Conservation (phyloP, 2,797 vertebrate genomes). For the Toxotes lorentzi region DNA sequence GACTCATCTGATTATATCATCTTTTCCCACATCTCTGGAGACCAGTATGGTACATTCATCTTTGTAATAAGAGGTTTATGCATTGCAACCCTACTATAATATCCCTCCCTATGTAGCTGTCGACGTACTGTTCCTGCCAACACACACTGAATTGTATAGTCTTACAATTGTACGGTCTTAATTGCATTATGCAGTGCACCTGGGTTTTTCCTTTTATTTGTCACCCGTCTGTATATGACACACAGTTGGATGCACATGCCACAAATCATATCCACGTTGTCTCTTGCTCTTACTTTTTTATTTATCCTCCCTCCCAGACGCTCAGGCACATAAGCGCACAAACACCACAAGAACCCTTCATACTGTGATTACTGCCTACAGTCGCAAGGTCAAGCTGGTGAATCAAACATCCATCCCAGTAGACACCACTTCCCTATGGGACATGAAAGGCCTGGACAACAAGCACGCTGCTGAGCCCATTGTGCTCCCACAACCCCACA, state of each 20-base stretch:
- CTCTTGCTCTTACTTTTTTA: not conserved
- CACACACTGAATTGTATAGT: no score
- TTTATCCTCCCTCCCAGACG: conserved; percentile 1
- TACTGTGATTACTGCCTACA: conserved; percentile 48
- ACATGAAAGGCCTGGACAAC: conserved; percentile 65
- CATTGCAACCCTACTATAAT: no score
- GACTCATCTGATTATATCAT: no score
- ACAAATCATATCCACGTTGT: conserved; percentile 17
- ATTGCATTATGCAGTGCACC: no score
- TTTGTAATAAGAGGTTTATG: no score
- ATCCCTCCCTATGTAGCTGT: no score
- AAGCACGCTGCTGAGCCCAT: conserved; percentile 23
- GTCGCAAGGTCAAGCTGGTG: conserved; percentile 55
- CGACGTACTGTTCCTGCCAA: no score
- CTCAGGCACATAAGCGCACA: conserved; percentile 18
- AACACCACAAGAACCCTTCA: conserved; percentile 15
- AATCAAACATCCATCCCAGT: conserved; percentile 54
- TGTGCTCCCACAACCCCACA: conserved; percentile 34
- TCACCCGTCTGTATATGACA: not conserved
- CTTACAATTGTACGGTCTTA: no score
- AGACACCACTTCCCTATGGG: conserved; percentile 30
- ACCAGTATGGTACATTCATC: no score
- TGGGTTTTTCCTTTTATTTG: no score
- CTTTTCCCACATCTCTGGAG: no score
- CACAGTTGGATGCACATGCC: conserved; percentile 7